phyloP scores from a whole-genome alignment of 2,113 vertebrate genomes.

The Mungos mungo region DNA sequence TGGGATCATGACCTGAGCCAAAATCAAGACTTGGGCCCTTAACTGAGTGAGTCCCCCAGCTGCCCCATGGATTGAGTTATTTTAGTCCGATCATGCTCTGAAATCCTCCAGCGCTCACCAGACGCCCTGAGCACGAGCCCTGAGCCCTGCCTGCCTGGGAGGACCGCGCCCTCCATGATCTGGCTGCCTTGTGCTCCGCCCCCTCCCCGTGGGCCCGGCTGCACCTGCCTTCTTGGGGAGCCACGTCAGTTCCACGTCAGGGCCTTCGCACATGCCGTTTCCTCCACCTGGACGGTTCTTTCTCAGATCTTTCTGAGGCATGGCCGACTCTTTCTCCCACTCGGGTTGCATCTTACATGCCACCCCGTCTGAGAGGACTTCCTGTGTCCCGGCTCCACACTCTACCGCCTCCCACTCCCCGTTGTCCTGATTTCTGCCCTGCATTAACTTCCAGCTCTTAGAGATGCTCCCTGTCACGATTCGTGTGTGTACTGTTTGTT shows the following conservation, averaged over 20 bases:
- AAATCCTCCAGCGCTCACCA: background rate
- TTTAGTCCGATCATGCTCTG: background rate
- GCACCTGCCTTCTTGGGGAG: background rate
- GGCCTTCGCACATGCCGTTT: background rate
- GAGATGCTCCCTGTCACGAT: too few species aligned
- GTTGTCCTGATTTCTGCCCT: background rate
- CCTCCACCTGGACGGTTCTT: background rate
- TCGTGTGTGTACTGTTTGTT: background rate
- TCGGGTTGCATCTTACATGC: background rate
- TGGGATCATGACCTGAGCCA: too few species aligned
- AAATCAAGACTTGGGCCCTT: too few species aligned
- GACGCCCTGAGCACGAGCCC: background rate
- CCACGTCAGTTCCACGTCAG: background rate
- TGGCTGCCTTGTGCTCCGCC: background rate
- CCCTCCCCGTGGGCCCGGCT: background rate
- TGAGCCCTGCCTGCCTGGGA: background rate
- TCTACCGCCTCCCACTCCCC: background rate
- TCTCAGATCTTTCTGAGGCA: background rate
- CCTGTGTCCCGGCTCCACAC: fast-evolving
- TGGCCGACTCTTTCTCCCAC: background rate
- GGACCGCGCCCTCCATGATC: fast-evolving
- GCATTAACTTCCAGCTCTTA: fast-evolving
- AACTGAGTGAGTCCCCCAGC: too few species aligned
- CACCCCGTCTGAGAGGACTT: background rate
- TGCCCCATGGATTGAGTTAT: background rate